A percentile compares a stretch with the other conserved stretches of the same genome.
Conservation (phyloP, 2,113 vertebrate species). For the Hypomesus transpacificus region DNA sequence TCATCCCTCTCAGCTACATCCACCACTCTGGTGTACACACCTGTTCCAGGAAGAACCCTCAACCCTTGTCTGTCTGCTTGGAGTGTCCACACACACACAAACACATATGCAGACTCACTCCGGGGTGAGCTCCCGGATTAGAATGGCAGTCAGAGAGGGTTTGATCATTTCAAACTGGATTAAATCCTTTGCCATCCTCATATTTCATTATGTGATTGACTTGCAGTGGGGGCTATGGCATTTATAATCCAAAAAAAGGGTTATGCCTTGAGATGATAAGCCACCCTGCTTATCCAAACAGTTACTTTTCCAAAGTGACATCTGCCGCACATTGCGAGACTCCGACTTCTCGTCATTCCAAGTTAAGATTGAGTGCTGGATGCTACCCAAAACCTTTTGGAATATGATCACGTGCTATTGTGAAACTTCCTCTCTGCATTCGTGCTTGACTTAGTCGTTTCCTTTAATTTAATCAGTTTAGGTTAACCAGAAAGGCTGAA, state of each 20-base stretch:
- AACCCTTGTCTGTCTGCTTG: background rate
- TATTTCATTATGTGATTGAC: constrained; percentile 40
- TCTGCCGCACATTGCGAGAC: background rate
- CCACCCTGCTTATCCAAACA: constrained; percentile 2
- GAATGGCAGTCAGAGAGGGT: constrained; percentile 32
- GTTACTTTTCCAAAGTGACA: background rate
- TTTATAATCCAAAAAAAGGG: background rate
- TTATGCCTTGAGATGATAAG: background rate
- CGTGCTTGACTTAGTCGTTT: constrained; percentile 5
- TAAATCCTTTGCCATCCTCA: constrained; percentile 34
- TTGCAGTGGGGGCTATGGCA: constrained; percentile 4
- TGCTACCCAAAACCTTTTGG: no score
- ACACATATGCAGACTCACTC: constrained; percentile 16
- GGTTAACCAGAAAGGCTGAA: constrained; percentile 39
- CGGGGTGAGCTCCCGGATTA: constrained; percentile 21
- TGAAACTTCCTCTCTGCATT: no score
- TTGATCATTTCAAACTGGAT: constrained; percentile 57
- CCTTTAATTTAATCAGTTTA: constrained; percentile 48
- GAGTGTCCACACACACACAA: constrained; percentile 23
- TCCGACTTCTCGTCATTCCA: background rate
- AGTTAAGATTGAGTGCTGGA: no score
- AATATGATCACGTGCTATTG: no score
- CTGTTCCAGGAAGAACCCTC: no score
- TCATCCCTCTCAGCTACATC: background rate
- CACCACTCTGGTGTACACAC: background rate